Evolutionary conservation across 2,113 vertebrate genomes (phyloP).

Genomic region (Aepyceros melampus): DNA sequence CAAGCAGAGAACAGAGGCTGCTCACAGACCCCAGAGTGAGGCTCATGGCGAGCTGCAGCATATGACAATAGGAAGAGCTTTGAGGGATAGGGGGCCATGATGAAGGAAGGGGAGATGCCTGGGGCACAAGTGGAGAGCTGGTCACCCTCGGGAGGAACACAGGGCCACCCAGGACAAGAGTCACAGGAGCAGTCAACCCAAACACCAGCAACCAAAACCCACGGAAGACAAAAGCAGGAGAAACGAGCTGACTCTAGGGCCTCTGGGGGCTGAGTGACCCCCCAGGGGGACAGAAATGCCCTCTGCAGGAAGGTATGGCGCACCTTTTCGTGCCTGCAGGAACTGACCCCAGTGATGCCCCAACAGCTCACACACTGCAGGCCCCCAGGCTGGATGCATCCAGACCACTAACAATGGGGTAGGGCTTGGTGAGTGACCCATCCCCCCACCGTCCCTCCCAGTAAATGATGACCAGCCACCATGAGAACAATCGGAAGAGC

Average conservation of each 20-base stretch:
- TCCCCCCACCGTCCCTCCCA: no score
- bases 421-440: background rate
- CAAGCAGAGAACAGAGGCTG: background rate
- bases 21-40: background rate
- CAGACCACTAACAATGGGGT: fast-evolving
- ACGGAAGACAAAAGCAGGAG: background rate
- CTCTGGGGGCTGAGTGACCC: no score
- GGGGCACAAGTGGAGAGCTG: background rate
- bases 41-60: background rate
- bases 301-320: fast-evolving
- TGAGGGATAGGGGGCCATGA: background rate
- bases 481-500: background rate
- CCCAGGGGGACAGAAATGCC: fast-evolving
- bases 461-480: background rate
- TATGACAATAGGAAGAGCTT: background rate
- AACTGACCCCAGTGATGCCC: background rate
- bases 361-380: fast-evolving
- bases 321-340: background rate
- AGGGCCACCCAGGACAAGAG: background rate
- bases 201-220: background rate
- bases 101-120: background rate
- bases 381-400: background rate
- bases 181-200: background rate
- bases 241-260: background rate
- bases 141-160: background rate